These are phyloP conservation scores for Coelopa pilipes DNA, from an alignment of 2,888 invertebrate species.

Conservation along the genomic window DNA sequence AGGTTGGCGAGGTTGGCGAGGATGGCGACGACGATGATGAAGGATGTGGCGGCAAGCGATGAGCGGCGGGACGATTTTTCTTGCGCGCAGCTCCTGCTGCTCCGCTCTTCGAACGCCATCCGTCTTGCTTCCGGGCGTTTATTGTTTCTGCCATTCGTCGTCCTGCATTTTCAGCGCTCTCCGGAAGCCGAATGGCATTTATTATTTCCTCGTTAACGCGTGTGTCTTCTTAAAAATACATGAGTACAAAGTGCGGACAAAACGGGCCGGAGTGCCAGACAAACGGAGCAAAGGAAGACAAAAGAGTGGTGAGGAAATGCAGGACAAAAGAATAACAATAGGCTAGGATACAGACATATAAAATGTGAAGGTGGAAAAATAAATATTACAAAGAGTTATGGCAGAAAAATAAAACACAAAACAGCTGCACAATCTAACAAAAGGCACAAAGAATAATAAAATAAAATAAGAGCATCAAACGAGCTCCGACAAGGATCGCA, in stretches of 20 bases:
- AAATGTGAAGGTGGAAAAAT: too few species aligned
- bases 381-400: too few species aligned
- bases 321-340: too few species aligned
- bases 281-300: not conserved
- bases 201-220: conserved; percentile 64
- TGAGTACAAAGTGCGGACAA: not conserved
- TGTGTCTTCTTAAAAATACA: conserved; percentile 52
- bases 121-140: not conserved
- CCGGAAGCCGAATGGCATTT: conserved; percentile 59
- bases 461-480: too few species aligned
- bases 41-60: too few species aligned
- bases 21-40: not conserved
- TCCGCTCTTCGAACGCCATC: not conserved
- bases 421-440: too few species aligned
- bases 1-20: not conserved
- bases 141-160: conserved; percentile 6
- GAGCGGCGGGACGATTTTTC: not conserved
- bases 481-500: too few species aligned
- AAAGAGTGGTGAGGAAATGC: too few species aligned
- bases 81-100: too few species aligned
- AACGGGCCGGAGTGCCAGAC: not conserved
- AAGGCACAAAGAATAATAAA: too few species aligned
- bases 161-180: conserved; percentile 21
- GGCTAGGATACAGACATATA: too few species aligned
- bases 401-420: too few species aligned